Base-by-base conservation (phyloP, 2,888 invertebrate species). In the Chymomyza procnemis region DNA sequence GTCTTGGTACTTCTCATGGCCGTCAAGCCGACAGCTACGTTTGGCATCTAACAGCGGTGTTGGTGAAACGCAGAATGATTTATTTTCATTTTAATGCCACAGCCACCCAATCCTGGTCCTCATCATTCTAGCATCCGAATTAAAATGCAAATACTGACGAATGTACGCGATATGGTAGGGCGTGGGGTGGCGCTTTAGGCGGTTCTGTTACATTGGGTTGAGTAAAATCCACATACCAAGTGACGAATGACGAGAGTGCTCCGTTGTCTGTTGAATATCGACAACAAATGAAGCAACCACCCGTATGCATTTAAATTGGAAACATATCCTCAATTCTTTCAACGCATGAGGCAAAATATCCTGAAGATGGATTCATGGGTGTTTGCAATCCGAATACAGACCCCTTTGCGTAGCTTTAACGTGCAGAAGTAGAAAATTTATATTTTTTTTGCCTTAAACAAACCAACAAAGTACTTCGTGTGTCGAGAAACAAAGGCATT, bases 101-200 rank as follows among this genome's bases (percentile, higher is more conserved):
- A 54, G 22, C 54, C 50, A 50, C 50, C 50, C 54, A 21, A 54
- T 54, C 22, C 19, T 22, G 54, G 19, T 54, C 86, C 78, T 14
- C 34, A 84, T 87, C 85, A 85, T 85, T 75, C 77, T 82, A 75
- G 79, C 78, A 83, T 85, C 72, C 78, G 83, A 88, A 89, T 89
- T 89, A 88, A 88, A 89, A 88, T 88, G 88, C 89, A 89, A 88
- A 88, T 89, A 85, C 88, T 87, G 87, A 87, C 84, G 87, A 84
- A 87, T 87, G 87, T 85, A 80, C 68, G 75, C 72, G 85, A 63
- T 6, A 50, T 50, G 16, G 6, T 18, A n/a, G 18, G 16, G 6
- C 5, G n/a, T n/a, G 26, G 26, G 26, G 26, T 26, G 26, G 26
- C 16, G 16, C 48, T 18, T 50, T n/a, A 16, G 48, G 16, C 48